A percentile compares a stretch with the other conserved stretches of the same genome.
These are phyloP conservation scores for Herminia tarsipennalis DNA, from an alignment of 2,888 invertebrate species.

Conservation along the genomic window DNA sequence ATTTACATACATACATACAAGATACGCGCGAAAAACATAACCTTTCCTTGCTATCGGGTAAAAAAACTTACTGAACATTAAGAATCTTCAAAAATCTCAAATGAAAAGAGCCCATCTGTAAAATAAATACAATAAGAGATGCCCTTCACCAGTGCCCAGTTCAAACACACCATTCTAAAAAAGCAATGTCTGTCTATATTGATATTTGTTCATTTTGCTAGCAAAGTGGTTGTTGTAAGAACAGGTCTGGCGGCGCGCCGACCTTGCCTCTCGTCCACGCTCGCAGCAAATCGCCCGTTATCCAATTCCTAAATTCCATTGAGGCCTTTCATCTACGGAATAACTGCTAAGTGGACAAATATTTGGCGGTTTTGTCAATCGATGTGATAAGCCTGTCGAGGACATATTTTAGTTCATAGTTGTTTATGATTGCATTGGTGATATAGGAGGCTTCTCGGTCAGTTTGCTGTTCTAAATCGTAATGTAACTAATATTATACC, in stretches of 20 bases:
- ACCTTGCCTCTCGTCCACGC: constrained; percentile 56
- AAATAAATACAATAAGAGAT: background rate
- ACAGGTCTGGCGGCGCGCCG: constrained; percentile 52
- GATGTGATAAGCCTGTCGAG: background rate
- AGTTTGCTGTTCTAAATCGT: no score
- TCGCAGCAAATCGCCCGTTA: constrained; percentile 43
- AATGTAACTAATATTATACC: no score
- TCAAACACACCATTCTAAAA: constrained; percentile 7
- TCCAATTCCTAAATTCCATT: constrained; percentile 65
- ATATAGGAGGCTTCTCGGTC: no score
- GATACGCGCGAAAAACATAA: no score
- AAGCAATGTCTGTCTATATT: constrained; percentile 3
- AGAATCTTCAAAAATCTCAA: no score
- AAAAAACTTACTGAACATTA: no score
- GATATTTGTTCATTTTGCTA: constrained; percentile 24
- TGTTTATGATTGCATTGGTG: no score
- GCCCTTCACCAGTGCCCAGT: background rate
- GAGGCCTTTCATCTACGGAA: constrained; percentile 42
- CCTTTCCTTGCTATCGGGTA: no score
- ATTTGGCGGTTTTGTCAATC: constrained; percentile 8
- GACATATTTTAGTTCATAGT: background rate
- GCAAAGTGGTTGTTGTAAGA: constrained; percentile 29
- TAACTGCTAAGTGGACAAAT: constrained; percentile 13
- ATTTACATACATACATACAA: no score
- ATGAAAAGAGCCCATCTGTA: no score